Base-by-base conservation (phyloP, 2,888 invertebrate genomes). In the Heliconius erato region DNA sequence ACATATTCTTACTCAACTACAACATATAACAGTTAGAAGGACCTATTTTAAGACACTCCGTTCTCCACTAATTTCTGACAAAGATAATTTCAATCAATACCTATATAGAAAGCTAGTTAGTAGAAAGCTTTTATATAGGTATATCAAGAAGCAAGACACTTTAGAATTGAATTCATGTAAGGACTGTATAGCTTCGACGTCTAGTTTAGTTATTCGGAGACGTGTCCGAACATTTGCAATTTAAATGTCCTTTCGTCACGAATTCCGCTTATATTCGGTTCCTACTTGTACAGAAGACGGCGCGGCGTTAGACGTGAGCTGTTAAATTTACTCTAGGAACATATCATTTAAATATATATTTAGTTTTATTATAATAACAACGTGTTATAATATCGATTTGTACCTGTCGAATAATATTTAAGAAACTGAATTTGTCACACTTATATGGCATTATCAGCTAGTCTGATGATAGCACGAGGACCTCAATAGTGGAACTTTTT, bases 171-270 rank as follows among this genome's bases (percentile, higher is more conserved):
- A 72, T 72, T 72, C 72, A 49, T 72, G 72, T 28, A 72, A 72
- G 44, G 16, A 44, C 16, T 63, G 26, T 76, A 76, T 63, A 76
- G 35, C 63, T 77, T 28, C 59, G 69, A 67, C 74, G 76, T 67
- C 76, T 81, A 68, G 76, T 81, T 81, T 81, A 68, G 80, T 81
- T 81, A 81, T 54, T 69, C 81, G 59, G 81, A 69, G 81, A 81
- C 81, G 77, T 77, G 81, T 77, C 76, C 59, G 77, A 76, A 77
- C 63, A 76, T 81, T 76, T 81, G 81, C 81, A 81, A 81, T 81
- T 81, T 81, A 81, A 81, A 81, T 81, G 81, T 69, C 59, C 67
- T 78, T 35, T 40, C 76, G 40, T 77, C 78, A 78, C 67, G 67
- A 78, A 78, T 67, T 63, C 69, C 77, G 59, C 72, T 72, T 71